Conservation (phyloP, 2,888 invertebrate genomes). For the Erebia palarica region DNA sequence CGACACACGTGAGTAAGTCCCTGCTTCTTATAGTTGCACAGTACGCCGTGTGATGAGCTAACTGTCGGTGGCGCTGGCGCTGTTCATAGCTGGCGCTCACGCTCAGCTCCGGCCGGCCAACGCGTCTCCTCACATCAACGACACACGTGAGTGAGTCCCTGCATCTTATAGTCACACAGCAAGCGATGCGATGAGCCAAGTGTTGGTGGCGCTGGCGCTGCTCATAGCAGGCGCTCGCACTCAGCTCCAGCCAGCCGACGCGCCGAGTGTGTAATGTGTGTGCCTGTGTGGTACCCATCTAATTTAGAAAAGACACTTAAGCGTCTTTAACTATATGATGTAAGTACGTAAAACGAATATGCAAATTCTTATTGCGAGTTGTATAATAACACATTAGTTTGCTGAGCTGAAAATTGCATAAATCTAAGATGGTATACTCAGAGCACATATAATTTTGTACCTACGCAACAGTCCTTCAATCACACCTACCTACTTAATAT, state of each 20-base stretch:
- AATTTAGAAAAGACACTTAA: too few species aligned
- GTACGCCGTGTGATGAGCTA: slow-evolving; percentile 68
- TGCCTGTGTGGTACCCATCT: too few species aligned
- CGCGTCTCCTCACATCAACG: slow-evolving; percentile 61
- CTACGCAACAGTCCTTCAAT: too few species aligned
- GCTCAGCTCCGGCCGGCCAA: slow-evolving; percentile 75
- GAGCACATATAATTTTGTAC: too few species aligned
- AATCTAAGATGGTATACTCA: too few species aligned
- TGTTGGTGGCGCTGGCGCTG: slow-evolving; percentile 65
- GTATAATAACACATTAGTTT: too few species aligned
- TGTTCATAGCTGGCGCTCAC: slow-evolving; percentile 61
- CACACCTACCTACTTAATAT: too few species aligned
- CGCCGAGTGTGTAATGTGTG: slow-evolving; percentile 44
- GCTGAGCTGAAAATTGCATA: too few species aligned
- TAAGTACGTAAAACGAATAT: background rate
- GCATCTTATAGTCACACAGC: slow-evolving; percentile 47
- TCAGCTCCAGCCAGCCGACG: slow-evolving; percentile 74
- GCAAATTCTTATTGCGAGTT: too few species aligned
- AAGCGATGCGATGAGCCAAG: slow-evolving; percentile 68
- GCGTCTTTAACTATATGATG: too few species aligned
- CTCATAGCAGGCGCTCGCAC: slow-evolving; percentile 63
- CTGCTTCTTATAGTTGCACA: slow-evolving; percentile 17
- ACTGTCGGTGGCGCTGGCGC: slow-evolving; percentile 64
- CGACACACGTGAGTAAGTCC: slow-evolving; percentile 69
- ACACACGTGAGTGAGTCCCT: slow-evolving; percentile 65